These are phyloP conservation scores for Corythornis leucogaster DNA, from an alignment of 2,797 vertebrate genomes.

Conservation along the genomic window DNA sequence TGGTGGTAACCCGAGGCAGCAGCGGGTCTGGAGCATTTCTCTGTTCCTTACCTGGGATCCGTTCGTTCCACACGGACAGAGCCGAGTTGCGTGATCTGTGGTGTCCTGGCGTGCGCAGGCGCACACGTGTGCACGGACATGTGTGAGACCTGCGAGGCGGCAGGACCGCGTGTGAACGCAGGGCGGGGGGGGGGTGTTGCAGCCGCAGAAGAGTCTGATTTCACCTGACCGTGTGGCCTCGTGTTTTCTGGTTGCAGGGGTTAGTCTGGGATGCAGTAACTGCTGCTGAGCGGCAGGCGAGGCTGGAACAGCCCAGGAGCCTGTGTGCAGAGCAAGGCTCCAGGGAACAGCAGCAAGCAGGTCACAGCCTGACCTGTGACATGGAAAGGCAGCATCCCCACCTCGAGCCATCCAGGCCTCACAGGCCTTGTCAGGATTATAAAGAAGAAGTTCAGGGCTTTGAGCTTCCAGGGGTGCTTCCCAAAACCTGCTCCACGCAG, in stretches of 20 bases:
- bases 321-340: background rate
- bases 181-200: background rate
- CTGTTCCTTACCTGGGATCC: background rate
- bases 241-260: background rate
- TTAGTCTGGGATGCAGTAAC: background rate
- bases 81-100: background rate
- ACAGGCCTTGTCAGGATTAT: background rate
- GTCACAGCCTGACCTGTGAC: conserved; percentile 4
- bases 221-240: background rate
- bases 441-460: conserved; percentile 17
- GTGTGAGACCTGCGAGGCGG: background rate
- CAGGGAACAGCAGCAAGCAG: background rate
- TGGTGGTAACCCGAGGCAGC: background rate
- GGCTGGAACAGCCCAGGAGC: background rate
- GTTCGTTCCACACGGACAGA: background rate
- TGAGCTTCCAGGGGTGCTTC: background rate
- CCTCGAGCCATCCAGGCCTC: conserved; percentile 23
- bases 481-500: background rate
- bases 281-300: background rate
- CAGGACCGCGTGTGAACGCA: background rate
- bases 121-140: background rate
- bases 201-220: background rate
- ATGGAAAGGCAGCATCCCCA: background rate
- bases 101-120: background rate
- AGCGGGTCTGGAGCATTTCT: background rate